A percentile compares a stretch with the other conserved stretches of the same genome.
phyloP scores from a whole-genome alignment of 2,797 vertebrate genomes.

The Pseudochirops cupreus region DNA sequence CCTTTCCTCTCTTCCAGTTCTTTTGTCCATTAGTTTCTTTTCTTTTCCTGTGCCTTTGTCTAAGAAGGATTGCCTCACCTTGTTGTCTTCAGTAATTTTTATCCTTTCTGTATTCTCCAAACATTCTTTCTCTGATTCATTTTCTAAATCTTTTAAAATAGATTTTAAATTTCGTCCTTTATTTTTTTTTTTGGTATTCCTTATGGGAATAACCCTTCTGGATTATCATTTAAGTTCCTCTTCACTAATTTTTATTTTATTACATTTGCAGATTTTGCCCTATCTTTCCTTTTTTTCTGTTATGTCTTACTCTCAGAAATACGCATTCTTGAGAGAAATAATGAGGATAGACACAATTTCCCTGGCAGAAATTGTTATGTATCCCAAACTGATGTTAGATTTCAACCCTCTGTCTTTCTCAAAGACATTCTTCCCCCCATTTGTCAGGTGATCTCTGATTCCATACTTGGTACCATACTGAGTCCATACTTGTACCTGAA shows the following conservation, averaged over 20 bases:
- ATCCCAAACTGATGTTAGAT: too few relatives aligned
- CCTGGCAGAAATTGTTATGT: background rate
- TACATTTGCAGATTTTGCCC: background rate
- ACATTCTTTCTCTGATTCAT: background rate
- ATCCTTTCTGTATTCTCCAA: background rate
- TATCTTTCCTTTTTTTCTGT: background rate
- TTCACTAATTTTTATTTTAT: background rate
- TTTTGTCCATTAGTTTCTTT: background rate
- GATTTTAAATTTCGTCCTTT: background rate
- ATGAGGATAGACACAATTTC: background rate
- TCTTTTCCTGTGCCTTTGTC: background rate
- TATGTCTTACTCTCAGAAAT: background rate
- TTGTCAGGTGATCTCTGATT: background rate
- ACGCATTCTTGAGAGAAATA: background rate
- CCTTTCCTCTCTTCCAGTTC: background rate
- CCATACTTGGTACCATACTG: background rate
- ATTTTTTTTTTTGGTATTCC: background rate
- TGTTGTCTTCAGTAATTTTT: background rate
- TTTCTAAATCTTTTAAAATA: background rate
- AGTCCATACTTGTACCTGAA: background rate
- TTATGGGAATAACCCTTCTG: background rate
- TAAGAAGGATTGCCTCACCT: background rate
- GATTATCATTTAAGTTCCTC: background rate
- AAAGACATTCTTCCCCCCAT: background rate
- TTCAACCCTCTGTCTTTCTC: too few relatives aligned